Conservation (phyloP, 1,140 invertebrate genomes). For the Macrobrachium rosenbergii region DNA sequence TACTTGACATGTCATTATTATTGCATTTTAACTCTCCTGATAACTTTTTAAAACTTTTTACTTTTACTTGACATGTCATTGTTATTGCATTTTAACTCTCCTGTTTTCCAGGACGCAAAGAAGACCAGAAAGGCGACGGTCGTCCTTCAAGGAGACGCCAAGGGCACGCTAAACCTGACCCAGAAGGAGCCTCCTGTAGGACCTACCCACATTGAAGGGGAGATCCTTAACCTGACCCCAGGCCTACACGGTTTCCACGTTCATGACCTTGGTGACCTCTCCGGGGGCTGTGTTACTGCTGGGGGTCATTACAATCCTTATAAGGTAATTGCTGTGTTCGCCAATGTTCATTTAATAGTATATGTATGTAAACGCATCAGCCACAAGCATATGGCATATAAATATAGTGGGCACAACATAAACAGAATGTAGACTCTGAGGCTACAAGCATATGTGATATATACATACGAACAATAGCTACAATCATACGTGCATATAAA, state of each 20-base stretch:
- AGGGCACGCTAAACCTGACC: conserved; percentile 33
- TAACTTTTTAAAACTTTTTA: too few species aligned
- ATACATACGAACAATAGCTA: conserved; percentile 10
- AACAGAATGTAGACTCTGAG: too few species aligned
- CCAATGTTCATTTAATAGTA: background rate
- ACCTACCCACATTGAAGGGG: conserved; percentile 75
- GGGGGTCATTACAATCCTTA: conserved; percentile 96
- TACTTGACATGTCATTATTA: too few species aligned
- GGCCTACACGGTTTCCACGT: conserved; percentile 95
- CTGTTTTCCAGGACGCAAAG: background rate
- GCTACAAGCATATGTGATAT: background rate
- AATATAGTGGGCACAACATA: too few species aligned
- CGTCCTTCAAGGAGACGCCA: conserved; percentile 1
- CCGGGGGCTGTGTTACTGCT: conserved; percentile 95
- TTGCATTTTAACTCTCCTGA: background rate
- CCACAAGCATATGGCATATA: too few species aligned
- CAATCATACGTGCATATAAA: background rate
- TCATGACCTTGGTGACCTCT: conserved; percentile 97
- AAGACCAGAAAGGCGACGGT: background rate
- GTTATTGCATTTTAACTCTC: background rate
- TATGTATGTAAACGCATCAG: too few species aligned
- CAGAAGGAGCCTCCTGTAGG: conserved; percentile 41
- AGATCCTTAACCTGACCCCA: conserved; percentile 78
- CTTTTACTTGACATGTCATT: too few species aligned
- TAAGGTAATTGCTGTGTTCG: conserved; percentile 62